phyloP scores from a whole-genome alignment of 2,888 invertebrate species.

The Opisthograptis luteolata region DNA sequence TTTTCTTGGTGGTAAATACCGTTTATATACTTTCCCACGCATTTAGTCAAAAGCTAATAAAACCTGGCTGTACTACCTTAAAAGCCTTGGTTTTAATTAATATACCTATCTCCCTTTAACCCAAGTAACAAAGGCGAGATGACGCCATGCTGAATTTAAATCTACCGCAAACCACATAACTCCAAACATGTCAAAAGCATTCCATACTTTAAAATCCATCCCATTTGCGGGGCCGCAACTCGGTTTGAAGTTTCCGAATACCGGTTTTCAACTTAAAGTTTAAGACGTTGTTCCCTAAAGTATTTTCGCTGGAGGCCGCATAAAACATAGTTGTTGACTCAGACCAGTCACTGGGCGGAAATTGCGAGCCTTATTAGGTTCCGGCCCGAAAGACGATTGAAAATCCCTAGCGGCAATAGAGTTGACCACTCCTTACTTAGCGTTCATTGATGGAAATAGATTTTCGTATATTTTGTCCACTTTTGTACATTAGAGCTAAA shows the following conservation, averaged over 20 bases:
- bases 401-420: conserved; percentile 61
- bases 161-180: too few relatives aligned
- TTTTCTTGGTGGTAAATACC: too few relatives aligned
- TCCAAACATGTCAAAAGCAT: conserved; percentile 5
- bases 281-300: conserved; percentile 48
- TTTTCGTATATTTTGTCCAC: not conserved
- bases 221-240: conserved; percentile 4
- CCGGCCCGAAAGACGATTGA: conserved; percentile 67
- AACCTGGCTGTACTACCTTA: too few relatives aligned
- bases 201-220: conserved; percentile 14
- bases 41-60: too few relatives aligned
- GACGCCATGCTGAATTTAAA: too few relatives aligned
- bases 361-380: conserved; percentile 79
- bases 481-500: too few relatives aligned
- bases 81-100: too few relatives aligned
- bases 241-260: conserved; percentile 14
- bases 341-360: conserved; percentile 60
- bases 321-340: conserved; percentile 67
- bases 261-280: conserved; percentile 30
- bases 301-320: conserved; percentile 58
- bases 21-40: too few relatives aligned
- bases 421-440: conserved; percentile 47
- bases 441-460: conserved; percentile 29
- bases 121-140: too few relatives aligned
- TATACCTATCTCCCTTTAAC: too few relatives aligned